Conservation (phyloP, 2,797 vertebrate species). For the Ispidina picta region DNA sequence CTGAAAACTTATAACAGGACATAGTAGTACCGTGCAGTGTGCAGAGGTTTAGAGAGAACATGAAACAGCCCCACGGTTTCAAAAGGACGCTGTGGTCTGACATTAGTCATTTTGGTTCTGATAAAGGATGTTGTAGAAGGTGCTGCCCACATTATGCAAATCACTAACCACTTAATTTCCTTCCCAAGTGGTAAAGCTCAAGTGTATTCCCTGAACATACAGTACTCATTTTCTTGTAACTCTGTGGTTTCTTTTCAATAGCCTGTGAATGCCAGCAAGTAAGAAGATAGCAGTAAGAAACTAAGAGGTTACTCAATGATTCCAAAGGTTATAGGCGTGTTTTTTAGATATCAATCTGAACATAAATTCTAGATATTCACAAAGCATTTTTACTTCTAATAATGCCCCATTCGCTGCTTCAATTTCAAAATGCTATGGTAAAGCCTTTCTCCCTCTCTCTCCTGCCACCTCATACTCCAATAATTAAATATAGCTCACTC, state of each 20-base stretch:
- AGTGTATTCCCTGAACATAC: slow-evolving; percentile 49
- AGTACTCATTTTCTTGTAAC: slow-evolving; percentile 62
- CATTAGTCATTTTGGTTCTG: slow-evolving; percentile 62
- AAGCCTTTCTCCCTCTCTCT: neutral
- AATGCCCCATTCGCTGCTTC: slow-evolving; percentile 28
- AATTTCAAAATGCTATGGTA: slow-evolving; percentile 40
- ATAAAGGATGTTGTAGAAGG: slow-evolving; percentile 51
- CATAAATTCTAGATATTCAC: slow-evolving; percentile 46
- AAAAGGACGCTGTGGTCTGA: slow-evolving; percentile 45
- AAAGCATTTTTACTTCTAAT: slow-evolving; percentile 61
- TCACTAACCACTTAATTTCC: slow-evolving; percentile 52
- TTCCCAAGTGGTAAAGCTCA: slow-evolving; percentile 34
- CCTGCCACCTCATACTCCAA: neutral
- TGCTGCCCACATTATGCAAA: slow-evolving; percentile 48
- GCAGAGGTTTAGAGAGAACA: slow-evolving; percentile 54
- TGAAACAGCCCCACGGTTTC: slow-evolving; percentile 29
- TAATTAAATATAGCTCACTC: slow-evolving; percentile 32
- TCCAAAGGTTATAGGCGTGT: slow-evolving; percentile 46
- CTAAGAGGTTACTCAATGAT: slow-evolving; percentile 50
- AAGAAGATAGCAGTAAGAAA: slow-evolving; percentile 34
- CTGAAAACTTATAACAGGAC: slow-evolving; percentile 61
- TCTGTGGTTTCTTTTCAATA: slow-evolving; percentile 42
- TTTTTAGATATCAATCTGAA: slow-evolving; percentile 49
- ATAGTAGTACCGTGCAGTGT: neutral
- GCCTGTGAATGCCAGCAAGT: slow-evolving; percentile 10